Evolutionary conservation across 2,113 vertebrate species (phyloP), one percentile per base, ranked within the genome.

Genomic region (Eudyptes chrysolophus): DNA sequence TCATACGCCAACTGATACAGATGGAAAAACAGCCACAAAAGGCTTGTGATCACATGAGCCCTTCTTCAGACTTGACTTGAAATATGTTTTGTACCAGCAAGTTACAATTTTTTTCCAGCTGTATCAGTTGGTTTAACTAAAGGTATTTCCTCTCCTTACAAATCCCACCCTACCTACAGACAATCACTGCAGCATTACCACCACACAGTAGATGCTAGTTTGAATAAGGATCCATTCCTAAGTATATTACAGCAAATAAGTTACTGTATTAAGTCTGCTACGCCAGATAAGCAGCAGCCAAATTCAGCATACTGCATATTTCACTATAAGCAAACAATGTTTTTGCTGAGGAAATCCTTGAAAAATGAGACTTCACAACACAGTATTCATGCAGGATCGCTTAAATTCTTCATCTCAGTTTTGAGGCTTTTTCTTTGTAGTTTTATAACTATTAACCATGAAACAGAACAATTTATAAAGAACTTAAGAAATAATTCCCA

Each of bases 131-230:
- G 54, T 94, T 91, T 65, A 89, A 94, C 77, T 89, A 4, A 82
- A 96, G 44, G 52, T 93, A 82, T 96, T 94, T 91, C 69, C 66
- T 89, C 61, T 85, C 61, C 61, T 71, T 71, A 16, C 64, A 91
- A 90, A 95, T 93, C 81, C 89, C 6, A 3, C 57, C 78, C 87
- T 87, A 1, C 42, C 38, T 72, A 34, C 32, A 30, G 92, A 82
- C 7, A 11, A 75, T 40, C 81, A 62, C 72, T 46, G 81, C 89
- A 54, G 71, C 32, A 26, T 72, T 69, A 71, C 9, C 51, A 58
- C 13, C 27, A 65, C 52, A 16, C 2, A 0, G 60, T 42, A 84
- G 84, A 92, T 55, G 5, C 70, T 27, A 36, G 10, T 3, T 42
- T 60, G 69, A 91, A 81, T 49, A 82, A 92, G 79, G 93, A 90